Evolutionary conservation across 2,888 invertebrate genomes (phyloP).

Genomic region (Rhingia campestris): DNA sequence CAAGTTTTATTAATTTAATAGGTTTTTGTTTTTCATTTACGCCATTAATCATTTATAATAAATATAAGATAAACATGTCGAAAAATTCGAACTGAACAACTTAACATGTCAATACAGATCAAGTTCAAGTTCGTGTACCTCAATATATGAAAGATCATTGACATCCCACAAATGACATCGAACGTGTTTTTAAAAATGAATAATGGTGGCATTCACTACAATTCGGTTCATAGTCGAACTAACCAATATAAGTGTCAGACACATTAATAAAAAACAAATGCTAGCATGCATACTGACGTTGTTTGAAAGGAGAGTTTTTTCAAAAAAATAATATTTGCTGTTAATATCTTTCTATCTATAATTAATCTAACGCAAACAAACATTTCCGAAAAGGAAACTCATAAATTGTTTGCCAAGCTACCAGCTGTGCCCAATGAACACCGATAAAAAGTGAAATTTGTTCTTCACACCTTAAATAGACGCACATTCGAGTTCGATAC

Average conservation of each 20-base stretch:
- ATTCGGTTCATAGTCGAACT: constrained; percentile 26
- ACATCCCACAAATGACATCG: not conserved
- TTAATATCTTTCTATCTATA: not conserved
- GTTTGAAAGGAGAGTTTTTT: not conserved
- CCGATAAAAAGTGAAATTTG: constrained; percentile 23
- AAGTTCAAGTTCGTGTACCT: constrained; percentile 28
- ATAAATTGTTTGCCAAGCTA: constrained; percentile 29
- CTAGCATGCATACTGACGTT: constrained; percentile 1
- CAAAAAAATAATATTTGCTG: not conserved
- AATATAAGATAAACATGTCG: not conserved
- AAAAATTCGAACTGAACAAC: not conserved
- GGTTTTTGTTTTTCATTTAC: too few relatives aligned
- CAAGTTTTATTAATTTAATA: too few relatives aligned
- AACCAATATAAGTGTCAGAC: constrained; percentile 29
- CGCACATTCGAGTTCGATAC: too few relatives aligned
- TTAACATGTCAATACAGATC: constrained; percentile 9
- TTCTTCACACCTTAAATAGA: not conserved
- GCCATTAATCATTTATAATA: too few relatives aligned
- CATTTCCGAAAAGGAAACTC: not conserved
- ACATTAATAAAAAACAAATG: constrained; percentile 6
- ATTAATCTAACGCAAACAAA: constrained; percentile 28
- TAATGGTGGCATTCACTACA: not conserved
- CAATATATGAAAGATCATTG: constrained; percentile 3
- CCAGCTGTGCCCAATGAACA: not conserved
- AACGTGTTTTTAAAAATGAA: not conserved